Evolutionary conservation across 2,888 invertebrate species (phyloP).

Genomic region (Cephonodes hylas): DNA sequence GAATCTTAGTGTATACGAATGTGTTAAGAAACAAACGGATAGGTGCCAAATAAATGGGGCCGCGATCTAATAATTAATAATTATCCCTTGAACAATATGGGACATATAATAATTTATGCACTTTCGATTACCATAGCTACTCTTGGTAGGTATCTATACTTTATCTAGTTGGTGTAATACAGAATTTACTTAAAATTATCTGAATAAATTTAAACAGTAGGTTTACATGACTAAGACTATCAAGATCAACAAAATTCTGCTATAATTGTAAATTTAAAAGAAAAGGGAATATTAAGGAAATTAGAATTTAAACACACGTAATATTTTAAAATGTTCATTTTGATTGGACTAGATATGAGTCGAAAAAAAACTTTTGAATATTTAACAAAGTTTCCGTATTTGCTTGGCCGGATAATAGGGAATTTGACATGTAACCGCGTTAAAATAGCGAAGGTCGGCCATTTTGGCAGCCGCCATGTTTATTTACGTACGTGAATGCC

Average conservation of each 20-base stretch:
- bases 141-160: too few relatives aligned
- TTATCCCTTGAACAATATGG: background rate
- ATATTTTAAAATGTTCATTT: background rate
- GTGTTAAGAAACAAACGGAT: background rate
- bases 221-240: too few relatives aligned
- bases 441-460: conserved; percentile 78
- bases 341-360: background rate
- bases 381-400: conserved; percentile 36
- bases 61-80: background rate
- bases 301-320: background rate
- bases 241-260: too few relatives aligned
- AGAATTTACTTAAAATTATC: too few relatives aligned
- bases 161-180: too few relatives aligned
- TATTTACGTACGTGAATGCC: conserved; percentile 77
- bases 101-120: background rate
- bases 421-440: conserved; percentile 57
- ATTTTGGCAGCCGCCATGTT: conserved; percentile 75
- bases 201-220: too few relatives aligned
- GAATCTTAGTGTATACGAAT: conserved; percentile 7
- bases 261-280: background rate
- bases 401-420: conserved; percentile 49
- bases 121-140: background rate
- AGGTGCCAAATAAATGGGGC: background rate
- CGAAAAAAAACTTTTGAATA: conserved; percentile 18
- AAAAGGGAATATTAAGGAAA: background rate